Percentiles rank a stretch among this genome's conserved stretches.
Conservation (phyloP, 2,113 vertebrate species). For the Camarhynchus parvulus region DNA sequence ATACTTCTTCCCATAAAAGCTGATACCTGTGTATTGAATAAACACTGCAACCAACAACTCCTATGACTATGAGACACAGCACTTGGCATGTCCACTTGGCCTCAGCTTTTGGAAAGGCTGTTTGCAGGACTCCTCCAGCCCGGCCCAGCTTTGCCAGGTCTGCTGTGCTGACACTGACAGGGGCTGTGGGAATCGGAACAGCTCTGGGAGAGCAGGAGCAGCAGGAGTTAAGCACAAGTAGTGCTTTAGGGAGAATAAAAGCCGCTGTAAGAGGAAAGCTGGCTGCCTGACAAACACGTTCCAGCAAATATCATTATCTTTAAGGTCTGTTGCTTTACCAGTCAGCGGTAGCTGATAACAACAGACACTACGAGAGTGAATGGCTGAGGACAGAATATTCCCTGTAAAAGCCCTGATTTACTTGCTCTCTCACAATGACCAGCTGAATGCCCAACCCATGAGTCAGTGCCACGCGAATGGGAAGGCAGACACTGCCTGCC, state of each 20-base stretch:
- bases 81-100: rapidly evolving
- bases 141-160: background rate
- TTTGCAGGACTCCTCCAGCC: background rate
- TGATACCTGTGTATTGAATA: background rate
- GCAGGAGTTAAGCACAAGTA: background rate
- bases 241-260: conserved; percentile 13
- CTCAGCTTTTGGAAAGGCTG: background rate
- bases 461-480: rapidly evolving
- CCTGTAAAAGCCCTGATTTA: background rate
- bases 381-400: background rate
- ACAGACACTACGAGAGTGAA: background rate
- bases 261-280: background rate
- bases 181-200: background rate
- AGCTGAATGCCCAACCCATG: background rate
- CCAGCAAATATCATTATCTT: conserved; percentile 33
- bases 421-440: background rate
- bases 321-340: conserved; percentile 40
- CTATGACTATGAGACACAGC: rapidly evolving
- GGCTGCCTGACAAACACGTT: conserved; percentile 59
- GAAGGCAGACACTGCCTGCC: background rate
- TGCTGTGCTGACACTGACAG: background rate
- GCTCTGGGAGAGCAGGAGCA: background rate
- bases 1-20: rapidly evolving
- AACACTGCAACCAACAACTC: background rate
- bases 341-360: conserved; percentile 42